A percentile compares a stretch with the other conserved stretches of the same genome.
Conservation (phyloP, 2,888 invertebrate species). For the Strigamia maritima region DNA sequence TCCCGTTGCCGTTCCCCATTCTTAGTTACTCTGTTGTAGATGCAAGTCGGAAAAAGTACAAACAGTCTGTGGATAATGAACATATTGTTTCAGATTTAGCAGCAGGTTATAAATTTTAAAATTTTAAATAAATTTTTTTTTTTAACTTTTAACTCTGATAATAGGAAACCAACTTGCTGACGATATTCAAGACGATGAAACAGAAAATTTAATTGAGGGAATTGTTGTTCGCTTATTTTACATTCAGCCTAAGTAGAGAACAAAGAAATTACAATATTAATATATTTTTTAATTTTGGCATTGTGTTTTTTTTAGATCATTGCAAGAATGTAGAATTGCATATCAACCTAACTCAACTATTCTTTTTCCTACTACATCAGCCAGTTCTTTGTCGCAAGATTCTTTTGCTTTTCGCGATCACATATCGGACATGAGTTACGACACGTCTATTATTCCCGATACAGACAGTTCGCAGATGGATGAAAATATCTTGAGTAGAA, state of each 20-base stretch:
- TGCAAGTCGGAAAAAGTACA: constrained; percentile 58
- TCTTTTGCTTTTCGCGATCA: constrained; percentile 46
- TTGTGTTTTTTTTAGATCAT: constrained; percentile 58
- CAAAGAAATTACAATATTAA: not conserved
- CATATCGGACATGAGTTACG: constrained; percentile 51
- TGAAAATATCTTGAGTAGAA: not conserved
- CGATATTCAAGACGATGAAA: constrained; percentile 44
- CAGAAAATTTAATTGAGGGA: constrained; percentile 42
- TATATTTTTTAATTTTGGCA: not conserved
- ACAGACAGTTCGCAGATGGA: not conserved
- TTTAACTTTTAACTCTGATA: not conserved
- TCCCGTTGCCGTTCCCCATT: constrained; percentile 79
- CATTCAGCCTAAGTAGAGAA: constrained; percentile 68
- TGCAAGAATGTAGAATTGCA: constrained; percentile 77
- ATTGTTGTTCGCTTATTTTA: constrained; percentile 65
- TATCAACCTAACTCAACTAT: constrained; percentile 45
- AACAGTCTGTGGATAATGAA: constrained; percentile 58
- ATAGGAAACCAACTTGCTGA: not conserved
- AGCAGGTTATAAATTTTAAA: not conserved
- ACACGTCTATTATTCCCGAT: constrained; percentile 33
- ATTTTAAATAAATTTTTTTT: not conserved
- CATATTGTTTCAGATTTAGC: constrained; percentile 38
- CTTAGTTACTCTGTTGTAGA: constrained; percentile 84
- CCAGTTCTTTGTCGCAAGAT: constrained; percentile 51
- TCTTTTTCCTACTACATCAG: constrained; percentile 42